Evolutionary conservation across 2,888 invertebrate genomes (phyloP).

Genomic region (Opisthograptis luteolata): DNA sequence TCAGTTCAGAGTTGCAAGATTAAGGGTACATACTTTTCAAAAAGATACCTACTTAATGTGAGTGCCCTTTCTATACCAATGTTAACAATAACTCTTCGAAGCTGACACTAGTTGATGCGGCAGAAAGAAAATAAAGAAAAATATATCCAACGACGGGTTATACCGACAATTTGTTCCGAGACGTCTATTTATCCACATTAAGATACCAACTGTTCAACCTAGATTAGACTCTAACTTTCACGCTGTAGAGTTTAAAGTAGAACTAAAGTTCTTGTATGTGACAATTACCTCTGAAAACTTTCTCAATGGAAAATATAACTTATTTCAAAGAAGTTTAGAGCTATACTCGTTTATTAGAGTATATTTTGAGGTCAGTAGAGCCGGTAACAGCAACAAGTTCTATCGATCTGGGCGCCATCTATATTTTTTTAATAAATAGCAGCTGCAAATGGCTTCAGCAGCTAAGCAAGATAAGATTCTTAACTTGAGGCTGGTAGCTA

Average conservation of each 20-base stretch:
- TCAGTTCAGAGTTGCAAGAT: no score
- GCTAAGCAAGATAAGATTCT: no score
- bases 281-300: conserved; percentile 33
- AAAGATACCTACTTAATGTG: no score
- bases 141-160: conserved; percentile 40
- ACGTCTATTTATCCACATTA: conserved; percentile 61
- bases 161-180: conserved; percentile 56
- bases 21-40: no score
- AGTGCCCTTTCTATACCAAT: no score
- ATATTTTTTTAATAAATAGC: conserved; percentile 39
- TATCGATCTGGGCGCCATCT: conserved; percentile 67
- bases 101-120: conserved; percentile 25
- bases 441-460: no score
- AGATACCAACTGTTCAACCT: conserved; percentile 41
- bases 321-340: conserved; percentile 22
- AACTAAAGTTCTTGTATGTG: conserved; percentile 31
- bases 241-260: conserved; percentile 49
- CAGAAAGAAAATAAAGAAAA: conserved; percentile 30
- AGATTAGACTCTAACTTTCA: conserved; percentile 45
- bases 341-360: conserved; percentile 31
- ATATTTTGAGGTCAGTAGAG: conserved; percentile 61
- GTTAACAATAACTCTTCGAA: no score
- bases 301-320: conserved; percentile 35
- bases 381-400: conserved; percentile 62
- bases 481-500: no score